Evolutionary conservation across 2,797 vertebrate genomes (phyloP).

Genomic region (Lutjanus argentimaculatus): DNA sequence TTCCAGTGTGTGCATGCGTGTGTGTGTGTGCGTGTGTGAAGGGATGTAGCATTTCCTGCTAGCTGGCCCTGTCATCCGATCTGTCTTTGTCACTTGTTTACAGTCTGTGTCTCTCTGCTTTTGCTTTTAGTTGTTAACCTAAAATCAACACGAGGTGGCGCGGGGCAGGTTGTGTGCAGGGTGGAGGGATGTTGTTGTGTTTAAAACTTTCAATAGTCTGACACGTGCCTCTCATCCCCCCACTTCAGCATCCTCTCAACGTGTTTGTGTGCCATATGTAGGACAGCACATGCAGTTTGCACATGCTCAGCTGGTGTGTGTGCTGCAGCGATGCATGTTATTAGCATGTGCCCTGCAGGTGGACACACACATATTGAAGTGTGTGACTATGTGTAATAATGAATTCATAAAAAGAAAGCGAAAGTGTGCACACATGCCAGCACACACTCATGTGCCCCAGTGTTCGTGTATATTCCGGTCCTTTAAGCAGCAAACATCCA

Average conservation of each 20-base stretch:
- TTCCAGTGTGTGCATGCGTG: conserved; percentile 24
- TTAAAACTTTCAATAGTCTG: conserved; percentile 28
- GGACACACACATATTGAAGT: not conserved
- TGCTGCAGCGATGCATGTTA: conserved; percentile 33
- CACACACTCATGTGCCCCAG: not conserved
- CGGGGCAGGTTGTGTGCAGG: not conserved
- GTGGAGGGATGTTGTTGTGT: not conserved
- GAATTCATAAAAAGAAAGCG: conserved; percentile 13
- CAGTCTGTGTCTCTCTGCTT: conserved; percentile 1
- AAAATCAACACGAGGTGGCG: not conserved
- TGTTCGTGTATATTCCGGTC: not conserved
- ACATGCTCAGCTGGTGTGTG: conserved; percentile 25
- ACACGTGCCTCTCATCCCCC: not conserved
- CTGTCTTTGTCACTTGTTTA: conserved; percentile 37
- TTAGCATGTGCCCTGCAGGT: conserved; percentile 33
- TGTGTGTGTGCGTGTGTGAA: conserved; percentile 32
- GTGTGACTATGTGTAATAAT: conserved; percentile 17
- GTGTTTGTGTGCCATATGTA: conserved; percentile 8
- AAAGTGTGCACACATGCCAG: not conserved
- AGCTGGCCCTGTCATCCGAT: conserved; percentile 44
- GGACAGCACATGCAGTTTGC: not conserved
- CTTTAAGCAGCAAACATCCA: conserved; percentile 6
- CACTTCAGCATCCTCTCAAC: not conserved
- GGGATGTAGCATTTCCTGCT: conserved; percentile 45
- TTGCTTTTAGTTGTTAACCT: conserved; percentile 12